A percentile compares a stretch with the other conserved stretches of the same genome.
phyloP scores from a whole-genome alignment of 2,888 invertebrate genomes.

The Diaperis boleti region DNA sequence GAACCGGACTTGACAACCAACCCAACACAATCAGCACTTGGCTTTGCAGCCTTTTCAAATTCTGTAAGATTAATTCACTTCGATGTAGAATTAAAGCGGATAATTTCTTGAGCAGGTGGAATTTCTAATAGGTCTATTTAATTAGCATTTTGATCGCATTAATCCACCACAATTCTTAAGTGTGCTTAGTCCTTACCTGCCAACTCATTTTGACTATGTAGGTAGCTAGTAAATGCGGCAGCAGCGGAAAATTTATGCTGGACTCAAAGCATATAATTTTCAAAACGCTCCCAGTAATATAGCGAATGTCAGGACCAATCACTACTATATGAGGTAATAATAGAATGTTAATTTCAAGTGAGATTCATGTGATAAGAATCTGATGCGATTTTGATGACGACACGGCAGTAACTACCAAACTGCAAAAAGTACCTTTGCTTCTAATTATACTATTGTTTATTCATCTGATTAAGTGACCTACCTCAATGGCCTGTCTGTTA shows the following conservation, averaged over 20 bases:
- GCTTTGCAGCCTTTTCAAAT: neutral
- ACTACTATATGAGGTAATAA: slow-evolving; percentile 15
- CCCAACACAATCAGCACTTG: neutral
- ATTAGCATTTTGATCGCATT: neutral
- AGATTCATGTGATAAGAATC: slow-evolving; percentile 10
- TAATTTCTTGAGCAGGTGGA: neutral
- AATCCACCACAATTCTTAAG: neutral
- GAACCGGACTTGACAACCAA: slow-evolving; percentile 28
- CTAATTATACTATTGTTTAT: slow-evolving; percentile 50
- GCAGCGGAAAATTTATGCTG: slow-evolving; percentile 40
- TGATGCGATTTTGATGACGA: slow-evolving; percentile 5
- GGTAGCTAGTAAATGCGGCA: slow-evolving; percentile 38
- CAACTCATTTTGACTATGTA: slow-evolving; percentile 28
- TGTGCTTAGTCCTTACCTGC: slow-evolving; percentile 20
- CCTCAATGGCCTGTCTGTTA: slow-evolving; percentile 57
- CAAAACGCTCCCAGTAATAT: slow-evolving; percentile 27
- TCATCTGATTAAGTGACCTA: slow-evolving; percentile 56
- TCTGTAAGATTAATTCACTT: neutral
- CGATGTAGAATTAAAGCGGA: neutral
- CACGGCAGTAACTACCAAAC: neutral
- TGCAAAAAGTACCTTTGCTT: slow-evolving; percentile 26
- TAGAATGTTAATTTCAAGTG: slow-evolving; percentile 28
- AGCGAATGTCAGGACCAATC: slow-evolving; percentile 33
- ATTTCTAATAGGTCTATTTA: slow-evolving; percentile 5
- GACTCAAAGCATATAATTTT: slow-evolving; percentile 30